Base-by-base conservation (phyloP, 2,888 invertebrate genomes). In the Dicranocentrus wangi region DNA sequence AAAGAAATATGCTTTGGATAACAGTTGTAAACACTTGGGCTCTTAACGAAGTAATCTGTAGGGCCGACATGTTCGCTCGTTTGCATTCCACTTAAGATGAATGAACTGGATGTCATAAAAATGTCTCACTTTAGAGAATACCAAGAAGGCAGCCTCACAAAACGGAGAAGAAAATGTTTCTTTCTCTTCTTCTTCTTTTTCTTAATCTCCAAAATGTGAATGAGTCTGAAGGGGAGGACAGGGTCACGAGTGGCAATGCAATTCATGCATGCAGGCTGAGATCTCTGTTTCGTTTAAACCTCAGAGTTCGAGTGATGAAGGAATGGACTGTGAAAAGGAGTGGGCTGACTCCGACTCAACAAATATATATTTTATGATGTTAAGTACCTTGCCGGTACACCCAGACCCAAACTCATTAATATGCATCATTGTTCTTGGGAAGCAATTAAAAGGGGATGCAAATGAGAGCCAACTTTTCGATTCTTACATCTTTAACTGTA, bases 21-120 rank as follows among this genome's bases (percentile, higher is more conserved):
- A n/a, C n/a, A n/a, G n/a, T n/a, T n/a, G n/a, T n/a, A n/a, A n/a
- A n/a, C n/a, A n/a, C n/a, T n/a, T n/a, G n/a, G n/a, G n/a, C n/a
- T n/a, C n/a, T n/a, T 78, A 78, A 78, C 69, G 71, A 72, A 71
- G 79, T 70, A 79, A 79, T 79, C 71, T 79, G 71, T 79, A 79
- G 58, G 79, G 66, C 79, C 79, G 79, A 72, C 79, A 79, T 71
- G 79, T 71, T 71, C 71, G 58, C 79, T 79, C 79, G 79, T 79
- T 79, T 79, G 79, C 79, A 79, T 79, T 79, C 79, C 65, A 70
- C 78, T 71, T 71, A 70, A 78, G 78, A 79, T 58, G 79, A 79
- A 79, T 79, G 79, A 79, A 79, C 79, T 79, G 70, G 79, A 72
- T 79, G 79, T 79, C 79, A 79, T 79, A 79, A 79, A 79, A 79